Evolutionary conservation across 2,113 vertebrate species (phyloP).

Genomic region (Myiopsitta monachus): DNA sequence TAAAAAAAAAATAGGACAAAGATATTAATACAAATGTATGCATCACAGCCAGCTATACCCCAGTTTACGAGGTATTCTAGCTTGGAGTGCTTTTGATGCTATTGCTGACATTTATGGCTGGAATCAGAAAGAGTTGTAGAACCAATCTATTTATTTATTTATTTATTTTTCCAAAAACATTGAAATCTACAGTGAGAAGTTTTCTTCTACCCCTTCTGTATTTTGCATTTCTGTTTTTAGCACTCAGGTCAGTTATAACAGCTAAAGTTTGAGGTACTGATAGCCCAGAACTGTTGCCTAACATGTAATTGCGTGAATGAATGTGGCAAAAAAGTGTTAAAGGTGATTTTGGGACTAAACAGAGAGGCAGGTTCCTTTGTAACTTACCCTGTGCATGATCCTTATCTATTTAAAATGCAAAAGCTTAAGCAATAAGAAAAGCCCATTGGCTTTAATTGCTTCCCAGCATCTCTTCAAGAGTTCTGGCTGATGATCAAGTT

Average conservation of each 20-base stretch:
- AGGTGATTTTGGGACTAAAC: background rate
- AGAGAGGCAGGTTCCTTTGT: background rate
- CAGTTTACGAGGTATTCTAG: background rate
- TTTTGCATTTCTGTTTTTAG: background rate
- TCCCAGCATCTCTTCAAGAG: background rate
- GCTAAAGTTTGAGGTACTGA: background rate
- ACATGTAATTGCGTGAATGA: background rate
- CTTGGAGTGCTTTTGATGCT: background rate
- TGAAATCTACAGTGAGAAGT: background rate
- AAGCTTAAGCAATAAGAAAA: background rate
- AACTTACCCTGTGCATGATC: background rate
- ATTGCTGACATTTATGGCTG: background rate
- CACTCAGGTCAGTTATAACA: background rate
- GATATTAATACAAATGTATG: background rate
- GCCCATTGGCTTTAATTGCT: background rate
- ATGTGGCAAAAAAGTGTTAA: background rate
- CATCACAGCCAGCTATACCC: background rate
- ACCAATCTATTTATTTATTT: background rate
- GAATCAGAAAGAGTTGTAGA: background rate
- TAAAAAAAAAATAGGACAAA: background rate
- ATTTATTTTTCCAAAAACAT: background rate
- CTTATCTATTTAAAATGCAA: background rate
- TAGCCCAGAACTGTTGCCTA: background rate
- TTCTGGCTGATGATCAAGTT: background rate
- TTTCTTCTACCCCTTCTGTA: background rate